Base-by-base conservation (phyloP, 2,113 vertebrate genomes). In the Hippocampus guttulatus region DNA sequence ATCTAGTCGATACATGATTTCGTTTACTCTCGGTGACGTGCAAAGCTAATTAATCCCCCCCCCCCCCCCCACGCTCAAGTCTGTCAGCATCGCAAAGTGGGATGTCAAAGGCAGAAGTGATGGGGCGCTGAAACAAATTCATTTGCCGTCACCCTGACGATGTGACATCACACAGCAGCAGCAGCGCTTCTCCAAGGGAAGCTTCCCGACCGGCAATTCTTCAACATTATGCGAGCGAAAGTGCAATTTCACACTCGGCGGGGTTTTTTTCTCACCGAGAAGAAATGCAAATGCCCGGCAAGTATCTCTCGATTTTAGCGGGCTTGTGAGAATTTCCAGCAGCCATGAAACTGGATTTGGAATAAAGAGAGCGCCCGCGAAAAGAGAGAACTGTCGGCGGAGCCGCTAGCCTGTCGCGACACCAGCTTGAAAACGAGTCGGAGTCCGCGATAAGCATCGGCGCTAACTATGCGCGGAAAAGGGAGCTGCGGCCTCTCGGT, bases 171-270 rank as follows among this genome's bases (percentile, higher is more conserved):
- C 33, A 38, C 33, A 25, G 27, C 62, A 65, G 1, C 62, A 43
- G 62, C 41, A 65, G 23, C 23, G 18, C 8, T 33, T 61, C 15
- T 61, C 27, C 0, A 3, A 30, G 23, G 40, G 8, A 45, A 15
- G 40, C 58, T 38, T 61, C 16, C 18, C 58, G 3, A n/a, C 41
- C 64, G 41, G 43, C 14, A 8, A 7, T 65, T 47, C 43, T 65
- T 18, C 64, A 8, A 27, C 41, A n/a, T 64, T 25, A 64, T 14
- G 40, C 63, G 15, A 64, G 43, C 40, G 2, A 65, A 47, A 65
- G 43, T 47, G 43, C 64, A 65, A 65, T 65, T 65, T 65, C 64
- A 65, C 64, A 65, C 64, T 65, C 43, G 10, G 40, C 11, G 30
- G 30, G 11, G 23, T 64, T 43, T 63, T 38, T 38, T 38, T 38